Evolutionary conservation across 2,113 vertebrate genomes (phyloP), one percentile per base, ranked within the genome.

Genomic region (Peromyscus polionotus): DNA sequence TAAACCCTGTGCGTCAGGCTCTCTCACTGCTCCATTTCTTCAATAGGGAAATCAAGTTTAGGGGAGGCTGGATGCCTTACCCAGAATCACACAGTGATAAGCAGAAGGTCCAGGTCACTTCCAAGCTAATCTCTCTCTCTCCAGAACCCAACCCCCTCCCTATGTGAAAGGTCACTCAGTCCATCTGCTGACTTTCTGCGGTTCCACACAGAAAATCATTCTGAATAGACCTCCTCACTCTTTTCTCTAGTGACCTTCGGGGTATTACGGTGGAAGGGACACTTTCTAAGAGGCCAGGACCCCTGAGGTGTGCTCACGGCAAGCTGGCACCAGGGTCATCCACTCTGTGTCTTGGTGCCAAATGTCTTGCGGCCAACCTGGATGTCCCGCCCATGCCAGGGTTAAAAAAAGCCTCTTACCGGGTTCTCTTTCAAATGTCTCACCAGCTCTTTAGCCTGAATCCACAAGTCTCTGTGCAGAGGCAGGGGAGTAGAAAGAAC

Each of bases 371-470:
- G 9, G 42, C 11, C 33, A 65, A n/a, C 16, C 4, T 0, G 0
- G 26, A 57, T 19, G 45, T 51, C 68, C 67, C 26, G 20, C 8
- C 16, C 81, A 3, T 0, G 17, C 39, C 33, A 6, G 31, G 13
- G 36, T 19, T 12, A 7, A 45, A 24, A 24, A 0, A n/a, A n/a
- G 57, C 4, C 16, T 9, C 98, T 97, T 96, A 99, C 99, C 98
- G 95, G 87, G 86, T 97, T 96, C 81, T 96, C 96, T 95, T 98
- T 98, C 97, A 99, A 98, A 72, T 80, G 94, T 59, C 95, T 93
- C 97, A 99, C 98, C 93, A 98, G 93, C 87, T 98, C 97, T 95
- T 95, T 94, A 77, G 98, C 98, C 97, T 99, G 98, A 73, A 72
- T 67, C 92, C 93, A 95, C 86, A 99, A 98, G 88, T 98, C 94